Evolutionary conservation across 2,888 invertebrate species (phyloP), one percentile per base, ranked within the genome.

Genomic region (Melanotus villosus): DNA sequence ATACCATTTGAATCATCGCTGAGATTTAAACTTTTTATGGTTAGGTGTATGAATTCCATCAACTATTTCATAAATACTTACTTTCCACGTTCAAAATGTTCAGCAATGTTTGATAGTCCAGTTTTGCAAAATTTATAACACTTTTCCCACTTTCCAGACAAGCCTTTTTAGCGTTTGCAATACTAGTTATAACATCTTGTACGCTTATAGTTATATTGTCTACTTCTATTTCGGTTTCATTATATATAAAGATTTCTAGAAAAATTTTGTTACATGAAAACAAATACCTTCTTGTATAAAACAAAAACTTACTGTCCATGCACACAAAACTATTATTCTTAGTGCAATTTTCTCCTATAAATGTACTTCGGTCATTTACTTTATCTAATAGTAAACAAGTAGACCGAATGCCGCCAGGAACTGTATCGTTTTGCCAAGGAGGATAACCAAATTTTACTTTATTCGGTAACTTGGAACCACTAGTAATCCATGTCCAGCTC

Each of bases 241-340:
- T 47, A 47, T 5, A 12, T 4, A 47, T 47, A n/a, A 26, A 26
- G 6, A 47, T 47, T 26, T 47, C 47, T 47, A 9, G 1, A 47
- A 21, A 23, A 5, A 19, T 19, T 10, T 32, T 32, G 2, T 32
- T 32, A 9, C 6, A 32, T 19, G 3, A 45, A 18, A 45, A 7
- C 2, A 32, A 32, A 32, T 5, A 32, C n/a, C n/a, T n/a, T n/a
- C n/a, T n/a, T n/a, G 9, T 19, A 50, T 23, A 50, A 26, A 5
- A 16, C 7, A 14, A 14, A 26, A 2, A 30, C 52, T 16, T 54
- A 54, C 54, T 54, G 30, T 54, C 54, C 16, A 54, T 30, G 30
- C 54, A 54, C 6, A 54, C 54, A 12, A 32, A 54, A 23, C 34
- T 34, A n/a, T 54, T 10, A 4, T 34, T 16, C 1, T 2, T 9